Conservation (phyloP, 2,888 invertebrate genomes). For the Amiota mariae region DNA sequence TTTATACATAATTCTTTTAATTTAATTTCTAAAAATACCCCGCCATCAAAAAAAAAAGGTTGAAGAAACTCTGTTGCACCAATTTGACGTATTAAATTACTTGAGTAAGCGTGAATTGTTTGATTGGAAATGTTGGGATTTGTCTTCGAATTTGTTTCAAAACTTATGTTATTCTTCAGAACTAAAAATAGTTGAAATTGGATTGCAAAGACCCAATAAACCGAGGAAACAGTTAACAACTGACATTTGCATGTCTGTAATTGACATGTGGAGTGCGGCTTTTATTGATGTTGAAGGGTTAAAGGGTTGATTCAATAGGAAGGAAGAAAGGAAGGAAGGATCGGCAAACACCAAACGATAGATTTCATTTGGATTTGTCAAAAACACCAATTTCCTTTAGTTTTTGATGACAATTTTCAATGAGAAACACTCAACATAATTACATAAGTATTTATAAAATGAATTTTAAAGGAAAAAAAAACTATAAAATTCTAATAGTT, state of each 20-base stretch:
- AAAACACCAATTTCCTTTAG: too few relatives aligned
- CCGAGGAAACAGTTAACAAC: background rate
- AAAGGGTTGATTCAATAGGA: background rate
- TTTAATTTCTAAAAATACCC: background rate
- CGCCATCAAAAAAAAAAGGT: background rate
- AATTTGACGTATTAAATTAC: slow-evolving; percentile 12
- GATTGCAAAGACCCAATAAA: background rate
- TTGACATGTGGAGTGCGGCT: slow-evolving; percentile 4
- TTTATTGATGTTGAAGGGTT: slow-evolving; percentile 7
- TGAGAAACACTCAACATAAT: too few relatives aligned
- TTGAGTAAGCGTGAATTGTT: background rate
- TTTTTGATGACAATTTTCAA: too few relatives aligned
- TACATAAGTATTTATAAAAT: too few relatives aligned
- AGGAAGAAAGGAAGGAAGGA: background rate
- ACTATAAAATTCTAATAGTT: too few relatives aligned
- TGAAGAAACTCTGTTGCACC: background rate
- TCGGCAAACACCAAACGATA: too few relatives aligned
- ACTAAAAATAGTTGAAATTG: background rate
- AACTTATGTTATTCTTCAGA: background rate
- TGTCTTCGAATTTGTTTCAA: background rate
- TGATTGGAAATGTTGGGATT: background rate
- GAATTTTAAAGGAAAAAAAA: too few relatives aligned
- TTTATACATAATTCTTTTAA: too few relatives aligned
- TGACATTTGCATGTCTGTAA: slow-evolving; percentile 1
- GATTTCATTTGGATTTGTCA: too few relatives aligned